Evolutionary conservation across 1,140 invertebrate genomes (phyloP).

Genomic region (Lordiphosa collinella): DNA sequence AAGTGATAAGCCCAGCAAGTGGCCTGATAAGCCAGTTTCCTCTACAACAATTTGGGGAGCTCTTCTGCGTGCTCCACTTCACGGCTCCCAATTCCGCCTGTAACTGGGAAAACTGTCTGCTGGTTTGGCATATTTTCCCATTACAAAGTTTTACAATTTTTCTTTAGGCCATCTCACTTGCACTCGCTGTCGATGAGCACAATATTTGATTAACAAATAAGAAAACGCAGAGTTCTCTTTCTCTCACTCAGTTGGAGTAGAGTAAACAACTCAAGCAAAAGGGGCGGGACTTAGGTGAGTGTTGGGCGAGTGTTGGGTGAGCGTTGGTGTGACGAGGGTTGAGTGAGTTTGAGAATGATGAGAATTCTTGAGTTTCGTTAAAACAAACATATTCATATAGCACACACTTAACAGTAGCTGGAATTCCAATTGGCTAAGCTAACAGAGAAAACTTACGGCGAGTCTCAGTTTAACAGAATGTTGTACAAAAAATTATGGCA

Average conservation of each 20-base stretch:
- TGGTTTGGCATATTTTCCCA: slow-evolving; percentile 38
- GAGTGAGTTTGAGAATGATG: too few relatives aligned
- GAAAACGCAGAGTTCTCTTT: slow-evolving; percentile 56
- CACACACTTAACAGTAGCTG: too few relatives aligned
- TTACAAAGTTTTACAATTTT: slow-evolving; percentile 23
- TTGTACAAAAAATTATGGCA: too few relatives aligned
- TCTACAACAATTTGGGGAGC: not conserved
- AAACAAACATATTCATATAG: too few relatives aligned
- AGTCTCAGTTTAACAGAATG: too few relatives aligned
- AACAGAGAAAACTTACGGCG: too few relatives aligned
- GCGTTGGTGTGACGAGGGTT: too few relatives aligned
- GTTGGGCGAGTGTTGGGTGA: not conserved
- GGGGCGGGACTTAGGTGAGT: slow-evolving; percentile 18
- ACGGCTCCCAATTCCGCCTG: slow-evolving; percentile 36
- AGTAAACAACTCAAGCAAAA: slow-evolving; percentile 14
- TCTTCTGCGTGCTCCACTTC: slow-evolving; percentile 50
- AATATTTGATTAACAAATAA: slow-evolving; percentile 72
- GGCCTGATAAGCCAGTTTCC: slow-evolving; percentile 39
- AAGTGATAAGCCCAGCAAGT: slow-evolving; percentile 26
- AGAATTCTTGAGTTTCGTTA: too few relatives aligned
- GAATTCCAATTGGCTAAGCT: too few relatives aligned
- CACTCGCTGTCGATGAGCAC: slow-evolving; percentile 32
- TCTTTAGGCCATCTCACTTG: slow-evolving; percentile 26
- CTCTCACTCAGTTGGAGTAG: slow-evolving; percentile 14
- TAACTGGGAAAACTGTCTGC: slow-evolving; percentile 54